Percentiles rank a stretch among this genome's conserved stretches.
Conservation (phyloP, 35 echinoderm and acorn worm genomes). For the Lytechinus pictus region DNA sequence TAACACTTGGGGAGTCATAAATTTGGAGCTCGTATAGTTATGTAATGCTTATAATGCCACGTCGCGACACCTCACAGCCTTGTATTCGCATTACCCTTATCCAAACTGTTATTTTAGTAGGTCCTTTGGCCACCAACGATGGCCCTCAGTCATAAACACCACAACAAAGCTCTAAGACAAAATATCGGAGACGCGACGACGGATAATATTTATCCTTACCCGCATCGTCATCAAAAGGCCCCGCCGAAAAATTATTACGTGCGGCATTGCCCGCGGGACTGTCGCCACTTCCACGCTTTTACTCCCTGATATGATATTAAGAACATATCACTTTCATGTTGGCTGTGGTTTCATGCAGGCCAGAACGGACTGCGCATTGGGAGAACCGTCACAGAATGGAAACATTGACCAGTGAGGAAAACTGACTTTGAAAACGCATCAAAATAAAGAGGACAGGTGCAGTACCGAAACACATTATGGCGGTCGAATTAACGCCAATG, state of each 20-base stretch:
- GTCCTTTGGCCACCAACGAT: slow-evolving; percentile 16
- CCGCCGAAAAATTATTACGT: slow-evolving; percentile 34
- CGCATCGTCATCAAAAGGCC: neutral
- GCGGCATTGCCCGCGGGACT: neutral
- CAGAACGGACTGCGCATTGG: neutral
- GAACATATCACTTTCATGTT: neutral
- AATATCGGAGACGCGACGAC: neutral
- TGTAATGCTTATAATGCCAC: neutral
- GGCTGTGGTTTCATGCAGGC: neutral
- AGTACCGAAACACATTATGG: slow-evolving; percentile 25
- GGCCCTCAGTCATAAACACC: slow-evolving; percentile 21
- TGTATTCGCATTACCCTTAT: slow-evolving; percentile 29
- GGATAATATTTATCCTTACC: neutral
- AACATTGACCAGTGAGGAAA: neutral
- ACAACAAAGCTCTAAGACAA: neutral
- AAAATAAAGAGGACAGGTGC: slow-evolving; percentile 18
- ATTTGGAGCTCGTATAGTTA: slow-evolving; percentile 8
- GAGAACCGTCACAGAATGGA: neutral
- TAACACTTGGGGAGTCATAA: neutral
- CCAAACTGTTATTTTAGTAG: slow-evolving; percentile 39
- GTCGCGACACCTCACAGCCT: slow-evolving; percentile 25
- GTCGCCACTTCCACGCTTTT: neutral
- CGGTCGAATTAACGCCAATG: neutral
- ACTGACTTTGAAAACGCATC: neutral
- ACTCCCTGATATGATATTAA: neutral